phyloP scores from a whole-genome alignment of 2,113 vertebrate genomes.

The Acanthisitta chloris region DNA sequence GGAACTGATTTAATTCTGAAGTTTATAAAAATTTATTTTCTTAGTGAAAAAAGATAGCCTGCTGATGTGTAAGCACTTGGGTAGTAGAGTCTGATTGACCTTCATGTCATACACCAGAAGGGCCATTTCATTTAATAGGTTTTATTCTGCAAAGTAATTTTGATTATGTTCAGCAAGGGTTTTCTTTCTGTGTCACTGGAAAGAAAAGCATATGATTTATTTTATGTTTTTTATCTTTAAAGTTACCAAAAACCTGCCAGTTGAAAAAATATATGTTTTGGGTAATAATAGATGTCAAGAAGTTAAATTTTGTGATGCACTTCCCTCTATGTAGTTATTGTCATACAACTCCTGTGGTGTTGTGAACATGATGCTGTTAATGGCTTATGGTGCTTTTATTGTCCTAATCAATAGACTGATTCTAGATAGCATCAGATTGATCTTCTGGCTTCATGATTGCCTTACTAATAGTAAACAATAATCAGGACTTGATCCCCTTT shows the following conservation, averaged over 20 bases:
- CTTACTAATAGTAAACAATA: background rate
- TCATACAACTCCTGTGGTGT: background rate
- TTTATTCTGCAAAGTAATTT: background rate
- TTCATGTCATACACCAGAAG: background rate
- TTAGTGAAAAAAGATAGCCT: background rate
- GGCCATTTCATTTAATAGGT: background rate
- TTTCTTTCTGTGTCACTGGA: background rate
- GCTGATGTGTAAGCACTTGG: background rate
- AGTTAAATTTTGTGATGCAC: background rate
- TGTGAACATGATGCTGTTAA: background rate
- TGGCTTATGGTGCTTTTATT: background rate
- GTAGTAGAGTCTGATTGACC: background rate
- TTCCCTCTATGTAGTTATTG: background rate
- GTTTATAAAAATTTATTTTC: background rate
- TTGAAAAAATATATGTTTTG: background rate
- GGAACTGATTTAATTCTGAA: background rate
- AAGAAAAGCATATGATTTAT: background rate
- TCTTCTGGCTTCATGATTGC: background rate
- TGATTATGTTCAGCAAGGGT: background rate
- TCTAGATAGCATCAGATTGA: background rate
- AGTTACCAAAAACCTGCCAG: rapidly evolving
- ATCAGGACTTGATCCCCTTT: background rate
- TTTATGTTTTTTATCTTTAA: background rate
- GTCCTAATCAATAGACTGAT: background rate
- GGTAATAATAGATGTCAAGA: background rate